A percentile compares a stretch with the other conserved stretches of the same genome.
Conservation (phyloP, 2,113 vertebrate genomes). For the Dicrurus megarhynchus region DNA sequence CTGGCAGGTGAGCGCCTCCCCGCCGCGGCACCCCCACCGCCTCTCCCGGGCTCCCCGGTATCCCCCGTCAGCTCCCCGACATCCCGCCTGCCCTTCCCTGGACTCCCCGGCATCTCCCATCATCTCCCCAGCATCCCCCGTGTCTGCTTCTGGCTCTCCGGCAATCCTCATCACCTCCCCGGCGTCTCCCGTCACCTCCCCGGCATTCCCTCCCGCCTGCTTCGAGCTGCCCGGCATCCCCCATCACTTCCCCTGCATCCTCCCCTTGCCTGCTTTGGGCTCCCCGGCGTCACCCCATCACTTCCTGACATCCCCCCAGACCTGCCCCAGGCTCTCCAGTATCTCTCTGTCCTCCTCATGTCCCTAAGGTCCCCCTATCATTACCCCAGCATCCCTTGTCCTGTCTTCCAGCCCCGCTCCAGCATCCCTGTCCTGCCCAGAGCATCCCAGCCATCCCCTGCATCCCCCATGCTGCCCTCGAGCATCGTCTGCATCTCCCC, state of each 20-base stretch:
- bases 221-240: not conserved
- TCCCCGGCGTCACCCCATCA: not conserved
- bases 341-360: not conserved
- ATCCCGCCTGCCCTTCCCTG: not conserved
- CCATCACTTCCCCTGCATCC: not conserved
- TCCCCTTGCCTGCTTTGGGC: not conserved
- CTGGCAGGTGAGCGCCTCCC: conserved; percentile 81
- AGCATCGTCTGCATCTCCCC: not conserved
- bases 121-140: not conserved
- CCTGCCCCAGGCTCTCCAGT: not conserved
- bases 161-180: not conserved
- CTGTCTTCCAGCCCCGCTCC: not conserved
- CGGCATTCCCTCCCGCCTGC: accelerated
- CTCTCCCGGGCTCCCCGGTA: not conserved
- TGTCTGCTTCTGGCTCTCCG: no score
- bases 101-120: not conserved
- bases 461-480: not conserved
- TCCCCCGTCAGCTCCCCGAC: not conserved
- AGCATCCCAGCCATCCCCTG: not conserved
- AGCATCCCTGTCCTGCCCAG: not conserved
- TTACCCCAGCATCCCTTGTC: not conserved
- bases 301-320: not conserved
- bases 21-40: not conserved
- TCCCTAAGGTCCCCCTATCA: not conserved
- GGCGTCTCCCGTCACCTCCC: not conserved